Evolutionary conservation across 2,113 vertebrate species (phyloP).

Genomic region (Entosphenus tridentatus): DNA sequence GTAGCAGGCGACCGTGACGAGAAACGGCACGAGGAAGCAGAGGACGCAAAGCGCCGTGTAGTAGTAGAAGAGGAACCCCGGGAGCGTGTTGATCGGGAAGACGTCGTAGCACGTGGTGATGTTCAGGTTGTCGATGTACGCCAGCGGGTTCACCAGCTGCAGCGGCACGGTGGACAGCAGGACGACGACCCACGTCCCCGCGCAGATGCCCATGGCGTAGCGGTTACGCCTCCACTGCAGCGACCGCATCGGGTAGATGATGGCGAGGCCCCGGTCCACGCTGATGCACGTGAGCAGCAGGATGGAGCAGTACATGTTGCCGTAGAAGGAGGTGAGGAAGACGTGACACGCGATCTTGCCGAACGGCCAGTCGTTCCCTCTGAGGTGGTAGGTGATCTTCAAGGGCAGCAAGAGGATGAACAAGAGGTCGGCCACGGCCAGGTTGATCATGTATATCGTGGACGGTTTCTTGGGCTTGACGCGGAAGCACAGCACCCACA

Average conservation of each 20-base stretch:
- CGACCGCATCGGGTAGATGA: constrained; percentile 16
- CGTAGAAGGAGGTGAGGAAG: constrained; percentile 16
- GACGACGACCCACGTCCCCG: constrained; percentile 17
- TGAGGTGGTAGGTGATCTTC: constrained; percentile 20
- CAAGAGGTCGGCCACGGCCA: constrained; percentile 16
- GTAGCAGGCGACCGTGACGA: constrained; percentile 16
- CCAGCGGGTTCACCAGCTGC: constrained; percentile 11
- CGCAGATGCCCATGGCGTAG: background rate
- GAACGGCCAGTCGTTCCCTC: constrained; percentile 22
- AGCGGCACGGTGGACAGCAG: constrained; percentile 12
- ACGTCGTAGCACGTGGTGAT: constrained; percentile 15
- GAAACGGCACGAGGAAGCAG: constrained; percentile 16
- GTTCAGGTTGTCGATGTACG: background rate
- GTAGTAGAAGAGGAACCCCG: constrained; percentile 9
- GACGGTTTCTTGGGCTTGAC: constrained; percentile 16
- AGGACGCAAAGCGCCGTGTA: constrained; percentile 15
- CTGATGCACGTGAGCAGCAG: constrained; percentile 19
- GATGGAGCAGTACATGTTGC: constrained; percentile 22
- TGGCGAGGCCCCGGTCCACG: constrained; percentile 17
- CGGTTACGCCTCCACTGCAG: background rate
- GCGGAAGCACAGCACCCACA: constrained; percentile 17
- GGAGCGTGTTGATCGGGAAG: background rate
- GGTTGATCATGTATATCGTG: constrained; percentile 17
- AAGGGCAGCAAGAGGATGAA: constrained; percentile 19
- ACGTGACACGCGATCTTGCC: constrained; percentile 17